These are phyloP conservation scores for Brachionus koreanus DNA, from an alignment of 1,140 invertebrate genomes.

Conservation along the genomic window DNA sequence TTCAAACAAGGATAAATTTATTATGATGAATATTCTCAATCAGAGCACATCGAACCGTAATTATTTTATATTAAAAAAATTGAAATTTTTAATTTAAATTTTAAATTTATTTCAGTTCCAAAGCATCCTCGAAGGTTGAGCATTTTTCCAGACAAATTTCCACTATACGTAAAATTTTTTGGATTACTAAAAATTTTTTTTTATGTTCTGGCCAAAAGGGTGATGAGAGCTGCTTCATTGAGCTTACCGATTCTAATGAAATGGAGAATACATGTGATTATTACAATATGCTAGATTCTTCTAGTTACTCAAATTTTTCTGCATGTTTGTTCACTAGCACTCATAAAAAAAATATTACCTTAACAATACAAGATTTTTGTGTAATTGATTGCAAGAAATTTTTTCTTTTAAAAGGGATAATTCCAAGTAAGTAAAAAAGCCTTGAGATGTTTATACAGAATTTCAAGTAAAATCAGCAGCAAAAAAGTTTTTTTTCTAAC, in stretches of 20 bases:
- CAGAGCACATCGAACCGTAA: neutral
- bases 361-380: neutral
- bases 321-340: neutral
- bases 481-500: neutral
- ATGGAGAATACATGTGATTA: neutral
- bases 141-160: neutral
- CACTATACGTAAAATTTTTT: neutral
- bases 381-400: neutral
- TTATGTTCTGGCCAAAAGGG: neutral
- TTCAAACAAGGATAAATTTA: constrained; percentile 36
- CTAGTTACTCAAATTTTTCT: neutral
- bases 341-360: constrained; percentile 8
- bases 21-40: constrained; percentile 24
- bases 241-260: neutral
- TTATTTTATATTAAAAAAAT: neutral
- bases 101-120: neutral
- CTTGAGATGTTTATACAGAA: neutral
- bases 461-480: neutral
- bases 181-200: neutral
- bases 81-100: neutral
- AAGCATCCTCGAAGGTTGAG: neutral
- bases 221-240: neutral
- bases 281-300: neutral
- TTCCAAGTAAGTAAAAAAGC: constrained; percentile 13
- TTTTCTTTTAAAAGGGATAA: neutral